Percentiles rank a stretch among this genome's conserved stretches.
phyloP scores from a whole-genome alignment of 2,113 vertebrate genomes.

The Madoqua kirkii region DNA sequence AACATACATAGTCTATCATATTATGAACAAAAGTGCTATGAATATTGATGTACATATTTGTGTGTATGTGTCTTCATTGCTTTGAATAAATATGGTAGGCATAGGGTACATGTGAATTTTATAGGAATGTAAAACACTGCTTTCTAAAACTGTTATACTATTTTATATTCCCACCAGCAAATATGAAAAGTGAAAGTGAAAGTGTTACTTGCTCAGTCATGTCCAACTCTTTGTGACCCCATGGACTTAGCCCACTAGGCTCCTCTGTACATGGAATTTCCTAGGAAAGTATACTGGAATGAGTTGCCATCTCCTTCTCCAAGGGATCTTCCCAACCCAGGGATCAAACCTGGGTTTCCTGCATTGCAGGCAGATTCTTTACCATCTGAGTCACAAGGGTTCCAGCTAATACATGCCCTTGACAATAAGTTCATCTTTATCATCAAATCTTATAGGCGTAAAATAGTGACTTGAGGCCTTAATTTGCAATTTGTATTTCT shows the following conservation, averaged over 20 bases:
- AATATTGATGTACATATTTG: background rate
- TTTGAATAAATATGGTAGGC: background rate
- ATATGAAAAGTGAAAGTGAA: background rate
- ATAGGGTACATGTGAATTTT: background rate
- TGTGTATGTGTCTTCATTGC: background rate
- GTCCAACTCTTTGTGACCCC: background rate
- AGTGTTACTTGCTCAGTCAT: background rate
- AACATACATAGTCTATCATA: background rate
- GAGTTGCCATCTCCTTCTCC: background rate
- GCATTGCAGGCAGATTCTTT: background rate
- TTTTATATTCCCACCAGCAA: background rate
- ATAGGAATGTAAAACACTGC: background rate
- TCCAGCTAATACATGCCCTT: background rate
- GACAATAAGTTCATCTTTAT: background rate
- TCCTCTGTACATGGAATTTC: background rate
- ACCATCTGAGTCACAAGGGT: background rate
- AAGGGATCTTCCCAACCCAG: background rate
- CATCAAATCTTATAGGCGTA: background rate
- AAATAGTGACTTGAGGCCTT: background rate
- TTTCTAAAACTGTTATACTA: background rate
- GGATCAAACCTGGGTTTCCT: background rate
- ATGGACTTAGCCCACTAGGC: background rate
- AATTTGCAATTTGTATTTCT: background rate
- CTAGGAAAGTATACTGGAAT: background rate
- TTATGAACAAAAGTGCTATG: background rate